Conservation (phyloP, 2,113 vertebrate genomes). For the Stercorarius parasiticus region DNA sequence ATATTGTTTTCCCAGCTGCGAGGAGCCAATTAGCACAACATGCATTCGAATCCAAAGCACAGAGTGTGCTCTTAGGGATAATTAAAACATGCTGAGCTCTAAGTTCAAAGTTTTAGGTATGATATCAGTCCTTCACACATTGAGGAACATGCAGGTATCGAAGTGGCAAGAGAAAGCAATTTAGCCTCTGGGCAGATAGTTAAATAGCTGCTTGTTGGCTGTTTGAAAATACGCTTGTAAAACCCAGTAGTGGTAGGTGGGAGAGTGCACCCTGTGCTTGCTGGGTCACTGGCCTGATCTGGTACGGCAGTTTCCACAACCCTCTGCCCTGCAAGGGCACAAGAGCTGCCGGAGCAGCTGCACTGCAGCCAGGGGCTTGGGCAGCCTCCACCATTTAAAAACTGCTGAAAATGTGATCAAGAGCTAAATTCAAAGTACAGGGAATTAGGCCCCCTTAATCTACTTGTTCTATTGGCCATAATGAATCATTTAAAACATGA, state of each 20-base stretch:
- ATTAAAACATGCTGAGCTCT: constrained; percentile 3
- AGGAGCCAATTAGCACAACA: constrained; percentile 6
- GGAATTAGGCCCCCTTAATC: background rate
- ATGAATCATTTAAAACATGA: background rate
- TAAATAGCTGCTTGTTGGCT: background rate
- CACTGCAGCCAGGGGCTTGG: background rate
- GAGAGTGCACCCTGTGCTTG: background rate
- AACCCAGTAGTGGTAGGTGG: background rate
- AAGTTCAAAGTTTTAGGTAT: constrained; percentile 22
- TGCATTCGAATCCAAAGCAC: background rate
- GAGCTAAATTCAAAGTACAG: background rate
- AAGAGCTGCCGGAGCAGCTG: background rate
- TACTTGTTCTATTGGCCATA: background rate
- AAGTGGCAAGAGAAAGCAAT: background rate
- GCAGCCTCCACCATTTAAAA: background rate
- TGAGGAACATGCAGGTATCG: background rate
- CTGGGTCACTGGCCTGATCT: background rate
- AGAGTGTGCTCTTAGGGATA: background rate
- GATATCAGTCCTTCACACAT: background rate
- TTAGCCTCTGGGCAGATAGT: background rate
- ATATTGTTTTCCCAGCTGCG: background rate
- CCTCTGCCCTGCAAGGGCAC: background rate
- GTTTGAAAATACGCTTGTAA: background rate
- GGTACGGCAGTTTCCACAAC: background rate
- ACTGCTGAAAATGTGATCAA: background rate